Evolutionary conservation across 2,888 invertebrate genomes (phyloP).

Genomic region (Pyralis farinalis): DNA sequence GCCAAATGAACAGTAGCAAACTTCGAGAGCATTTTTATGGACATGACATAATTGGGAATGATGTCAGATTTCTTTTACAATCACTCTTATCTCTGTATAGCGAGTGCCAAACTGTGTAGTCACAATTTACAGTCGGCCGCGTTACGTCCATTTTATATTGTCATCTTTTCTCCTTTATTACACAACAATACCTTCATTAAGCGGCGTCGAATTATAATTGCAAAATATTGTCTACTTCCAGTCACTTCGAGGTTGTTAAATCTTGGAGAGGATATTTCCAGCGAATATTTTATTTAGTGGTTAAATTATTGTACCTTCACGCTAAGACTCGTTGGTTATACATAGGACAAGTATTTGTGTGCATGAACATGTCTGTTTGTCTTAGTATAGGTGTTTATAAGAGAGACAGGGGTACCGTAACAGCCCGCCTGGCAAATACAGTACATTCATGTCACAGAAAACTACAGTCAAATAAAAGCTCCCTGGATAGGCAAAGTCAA

Average conservation of each 20-base stretch:
- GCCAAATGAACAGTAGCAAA: constrained; percentile 33
- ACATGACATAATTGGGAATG: not conserved
- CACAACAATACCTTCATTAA: constrained; percentile 9
- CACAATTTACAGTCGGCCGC: not conserved
- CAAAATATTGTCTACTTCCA: not conserved
- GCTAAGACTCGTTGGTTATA: too few species aligned
- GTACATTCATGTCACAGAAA: too few species aligned
- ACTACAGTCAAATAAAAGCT: too few species aligned
- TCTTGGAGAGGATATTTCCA: not conserved
- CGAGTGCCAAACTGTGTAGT: not conserved
- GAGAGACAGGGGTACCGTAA: too few species aligned
- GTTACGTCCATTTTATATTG: not conserved
- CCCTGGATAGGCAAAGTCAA: too few species aligned
- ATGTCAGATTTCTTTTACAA: not conserved
- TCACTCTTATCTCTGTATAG: not conserved
- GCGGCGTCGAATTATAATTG: constrained; percentile 13
- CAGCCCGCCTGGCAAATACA: too few species aligned
- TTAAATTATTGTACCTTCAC: too few species aligned
- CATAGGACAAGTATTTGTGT: too few species aligned
- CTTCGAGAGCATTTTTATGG: constrained; percentile 5
- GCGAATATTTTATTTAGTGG: not conserved
- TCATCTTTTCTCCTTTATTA: not conserved
- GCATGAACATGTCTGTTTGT: too few species aligned
- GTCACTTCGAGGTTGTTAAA: not conserved
- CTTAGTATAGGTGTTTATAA: too few species aligned